Conservation (phyloP, 2,797 vertebrate species). For the Uromys caudimaculatus region DNA sequence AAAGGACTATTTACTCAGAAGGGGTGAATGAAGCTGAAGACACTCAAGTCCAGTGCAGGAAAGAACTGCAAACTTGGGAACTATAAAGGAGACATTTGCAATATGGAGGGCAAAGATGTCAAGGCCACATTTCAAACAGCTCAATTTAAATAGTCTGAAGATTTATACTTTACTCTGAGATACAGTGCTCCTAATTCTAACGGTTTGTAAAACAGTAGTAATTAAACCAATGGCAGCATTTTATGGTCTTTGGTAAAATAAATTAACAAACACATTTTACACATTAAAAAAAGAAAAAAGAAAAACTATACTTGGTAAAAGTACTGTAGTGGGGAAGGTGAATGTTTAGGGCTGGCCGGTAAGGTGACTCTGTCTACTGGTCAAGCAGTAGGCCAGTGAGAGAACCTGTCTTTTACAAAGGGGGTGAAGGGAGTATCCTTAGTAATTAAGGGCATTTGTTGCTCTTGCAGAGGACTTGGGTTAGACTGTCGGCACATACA, state of each 20-base stretch:
- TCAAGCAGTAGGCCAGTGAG: neutral
- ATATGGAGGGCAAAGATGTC: neutral
- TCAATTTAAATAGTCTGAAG: neutral
- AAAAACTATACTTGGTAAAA: neutral
- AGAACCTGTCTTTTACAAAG: neutral
- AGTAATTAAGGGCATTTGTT: no score
- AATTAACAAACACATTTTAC: neutral
- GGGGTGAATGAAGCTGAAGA: neutral
- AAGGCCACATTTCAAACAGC: neutral
- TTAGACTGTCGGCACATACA: neutral
- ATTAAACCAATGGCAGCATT: neutral
- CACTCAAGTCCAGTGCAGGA: neutral
- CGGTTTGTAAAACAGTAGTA: neutral
- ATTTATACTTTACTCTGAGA: neutral
- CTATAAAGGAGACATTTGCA: neutral
- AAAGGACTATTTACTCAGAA: neutral
- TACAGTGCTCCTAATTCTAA: neutral
- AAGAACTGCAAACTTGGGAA: neutral
- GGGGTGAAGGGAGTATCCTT: neutral
- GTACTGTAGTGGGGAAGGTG: neutral
- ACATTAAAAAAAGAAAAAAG: neutral
- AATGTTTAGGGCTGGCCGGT: neutral
- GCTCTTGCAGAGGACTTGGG: neutral
- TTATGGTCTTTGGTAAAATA: neutral
- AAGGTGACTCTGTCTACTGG: neutral